Base-by-base conservation (phyloP, 2,113 vertebrate genomes). In the Progne subis region DNA sequence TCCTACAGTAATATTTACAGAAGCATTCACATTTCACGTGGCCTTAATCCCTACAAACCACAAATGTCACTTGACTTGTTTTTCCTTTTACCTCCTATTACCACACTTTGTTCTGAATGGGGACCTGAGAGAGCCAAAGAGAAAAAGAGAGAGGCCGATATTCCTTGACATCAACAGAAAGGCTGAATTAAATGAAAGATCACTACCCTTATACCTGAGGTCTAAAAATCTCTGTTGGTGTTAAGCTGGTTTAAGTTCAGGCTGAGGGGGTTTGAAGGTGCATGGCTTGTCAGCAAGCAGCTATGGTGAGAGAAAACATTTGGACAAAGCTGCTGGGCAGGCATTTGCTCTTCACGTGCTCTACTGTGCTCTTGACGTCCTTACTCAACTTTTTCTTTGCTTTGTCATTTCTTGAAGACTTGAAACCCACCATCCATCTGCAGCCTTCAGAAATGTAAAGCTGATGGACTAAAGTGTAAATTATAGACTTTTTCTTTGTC, bases 301-400 rank as follows among this genome's bases (percentile, higher is more conserved):
- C 60, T 68, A 21, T 5, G 29, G 67, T 8, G 19, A 25, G 43
- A 5, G 0, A 46, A 49, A 49, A 2, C 11, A 39, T 4, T 31
- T 2, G 2, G 8, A 21, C 28, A 55, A 28, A 60, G 47, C 7
- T 28, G 11, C 13, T 0, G 0, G 52, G 12, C 32, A 68, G 11
- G 19, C 14, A 18, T 19, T 77, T 56, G 12, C 46, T 56, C 24
- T 49, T 60, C 39, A 14, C 0, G 0, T 46, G 39, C 31, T 32
- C 74, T 32, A 11, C 11, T 26, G 6, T 17, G 5, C 18, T 77
- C 37, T 4, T 21, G 6, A 28, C 32, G 6, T 16, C 78, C 34
- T 72, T 32, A 18, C 6, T 5, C 26, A 55, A 15, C 13, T 24
- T 65, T 5, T 37, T 28, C 29, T 46, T 61, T 47, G 24, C 14